Base-by-base conservation (phyloP, 92 coral and sea anemone genomes). In the Zoanthus solanderi region DNA sequence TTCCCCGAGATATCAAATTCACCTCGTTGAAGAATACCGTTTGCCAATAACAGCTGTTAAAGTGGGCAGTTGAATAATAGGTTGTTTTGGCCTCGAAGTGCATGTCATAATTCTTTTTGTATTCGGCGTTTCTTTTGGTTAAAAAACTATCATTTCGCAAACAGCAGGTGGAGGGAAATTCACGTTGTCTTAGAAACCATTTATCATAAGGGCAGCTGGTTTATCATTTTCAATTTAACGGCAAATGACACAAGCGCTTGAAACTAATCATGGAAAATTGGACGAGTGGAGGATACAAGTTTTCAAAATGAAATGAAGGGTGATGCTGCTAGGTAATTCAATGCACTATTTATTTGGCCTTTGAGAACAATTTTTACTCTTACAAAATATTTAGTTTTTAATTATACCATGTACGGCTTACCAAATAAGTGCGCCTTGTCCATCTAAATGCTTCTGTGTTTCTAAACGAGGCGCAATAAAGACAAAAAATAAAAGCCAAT, bases 41-140 rank as follows among this genome's bases (percentile, higher is more conserved):
- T 74, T 14, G 0, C 12, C 12, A 50, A 7, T 0, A 50, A 7
- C 0, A 50, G 56, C 56, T 50, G 9, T 50, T 11, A 50, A 50
- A 50, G 53, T 31, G 53, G 53, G 28, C 48, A 42, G 16, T n/a
- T 11, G 45, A 44, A 42, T 5, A 4, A 37, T 13, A 2, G 53
- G 32, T 16, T 60, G 44, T 56, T 16, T 16, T 2, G 84, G 69
- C 69, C 44, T 56, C 9, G 34, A 13, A 23, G 23, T 23, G 23
- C 34, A 30, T 79, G 52, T 60, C 69, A 79, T 79, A 72, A 79
- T 52, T 66, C 8, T 57, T 78, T 78, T 78, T 78, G 63, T 12
- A 30, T 78, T 57, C 83, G 42, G 56, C 32, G 16, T 79, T 29
- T 58, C 28, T 29, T 50, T 11, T 60, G 32, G 37, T 13, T 79